Evolutionary conservation across 2,797 vertebrate genomes (phyloP), one percentile per base, ranked within the genome.

Genomic region (Spinus olivaceus): DNA sequence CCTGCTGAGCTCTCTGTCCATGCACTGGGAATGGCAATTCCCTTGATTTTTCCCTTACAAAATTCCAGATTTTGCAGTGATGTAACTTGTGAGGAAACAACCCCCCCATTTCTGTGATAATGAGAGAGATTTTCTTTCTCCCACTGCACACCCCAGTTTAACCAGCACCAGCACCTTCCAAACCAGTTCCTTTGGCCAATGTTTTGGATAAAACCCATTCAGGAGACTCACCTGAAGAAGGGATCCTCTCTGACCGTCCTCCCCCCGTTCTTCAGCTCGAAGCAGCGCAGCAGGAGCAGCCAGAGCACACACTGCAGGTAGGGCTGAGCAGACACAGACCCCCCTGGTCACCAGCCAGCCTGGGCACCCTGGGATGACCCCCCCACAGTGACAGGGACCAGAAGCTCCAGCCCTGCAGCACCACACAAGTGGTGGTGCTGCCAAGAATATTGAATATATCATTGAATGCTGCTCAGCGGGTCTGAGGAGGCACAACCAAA

Each of bases 221-320:
- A 3, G 17, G 25, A 42, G 49, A 92, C 97, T 21, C 70, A 99
- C 99, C 99, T 99, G 98, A 99, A 99, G 94, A 99, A 98, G 6
- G 98, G 98, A 93, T 99, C 99, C 23, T 97, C 98, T 89, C 98
- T 98, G 94, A 99, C 94, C 1, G 97, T 98, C 95, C 98, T 98
- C 33, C 99, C 99, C 72, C 99, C 98, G 2, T 98, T 98, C 22
- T 95, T 98, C 83, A 98, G 97, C 98, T 99, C 99, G 28, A 99
- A 98, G 97, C 98, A 98, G 6, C 98, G 98, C 24, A 99, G 98
- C 11, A 99, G 97, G 91, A 99, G 97, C 9, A 99, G 97, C 98
- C 99, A 98, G 53, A 99, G 24, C 18, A 99, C 90, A 57, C 98
- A 99, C 95, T 99, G 99, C 71, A 99, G 87, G 25, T 99, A 99